Evolutionary conservation across 92 coral and sea anemone genomes (phyloP), one percentile per base, ranked within the genome.

Genomic region (Chrysogorgia sp.): DNA sequence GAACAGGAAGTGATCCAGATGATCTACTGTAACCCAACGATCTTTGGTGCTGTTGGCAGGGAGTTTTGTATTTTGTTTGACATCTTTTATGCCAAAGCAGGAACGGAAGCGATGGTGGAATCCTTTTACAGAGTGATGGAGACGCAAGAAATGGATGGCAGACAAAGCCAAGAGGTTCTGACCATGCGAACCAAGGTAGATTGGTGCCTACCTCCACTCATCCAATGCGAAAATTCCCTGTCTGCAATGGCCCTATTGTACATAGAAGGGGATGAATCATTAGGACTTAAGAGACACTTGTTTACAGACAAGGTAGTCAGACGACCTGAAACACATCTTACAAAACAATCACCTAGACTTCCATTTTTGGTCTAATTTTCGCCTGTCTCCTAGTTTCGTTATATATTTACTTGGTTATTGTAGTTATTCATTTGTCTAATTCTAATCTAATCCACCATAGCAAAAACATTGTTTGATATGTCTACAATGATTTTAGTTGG

Each of bases 61-160:
- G 69, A 62, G 33, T 60, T 77, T 22, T 64, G 82, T 41, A 60
- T 62, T 14, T 6, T 77, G 3, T 64, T 49, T 23, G 76, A 79
- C 52, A 57, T 79, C 28, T 20, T 49, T 3, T 56, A 47, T 33
- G 30, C 56, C 3, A 64, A 52, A 53, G 34, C 77, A 15, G 77
- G 63, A 1, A 71, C 62, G 15, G 77, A 71, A 28, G 43, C 77
- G 4, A 28, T 71, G 17, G 77, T 61, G 49, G 77, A 47, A 52
- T 71, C 77, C 0, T 25, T 71, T 6, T 71, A 71, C 77, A 28
- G 43, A 22, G 77, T 71, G 1, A 28, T 15, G 41, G 63, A 71
- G 5, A 49, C 23, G 2, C 62, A 71, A 10, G 77, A 71, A 28
- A 25, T 47, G 28, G 77, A 71, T 52, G 61, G 77, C 34, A 24